Evolutionary conservation across 2,888 invertebrate species (phyloP), one percentile per base, ranked within the genome.

Genomic region (Eilema sororculum): DNA sequence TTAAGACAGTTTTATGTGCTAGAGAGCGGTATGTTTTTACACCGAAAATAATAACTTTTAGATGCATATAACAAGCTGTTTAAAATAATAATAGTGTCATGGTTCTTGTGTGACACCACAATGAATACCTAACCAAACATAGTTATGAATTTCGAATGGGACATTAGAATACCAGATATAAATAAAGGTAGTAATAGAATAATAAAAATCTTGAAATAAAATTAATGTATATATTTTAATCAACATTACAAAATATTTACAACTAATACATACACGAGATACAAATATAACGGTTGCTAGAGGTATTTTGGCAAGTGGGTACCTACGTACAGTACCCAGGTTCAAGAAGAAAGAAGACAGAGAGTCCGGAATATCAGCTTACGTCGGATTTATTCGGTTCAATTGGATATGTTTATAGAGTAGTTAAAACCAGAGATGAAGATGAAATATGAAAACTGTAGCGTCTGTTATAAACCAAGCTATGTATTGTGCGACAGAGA

Each of bases 191-290:
- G 22, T 13, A n/a, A 13, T 3, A 22, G 4, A 22, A 12, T 68
- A 85, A 82, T 57, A 66, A 72, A 33, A 52, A 6, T 9, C 59
- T 22, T 8, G 22, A 56, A 65, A 4, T 63, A 68, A 72, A 72
- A 82, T 87, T 86, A 79, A 63, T 37, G 16, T 74, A 73, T 74
- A 69, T 68, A 74, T 81, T 80, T 76, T 72, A 78, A 73, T 69
- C 66, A 78, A 76, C 73, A 72, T 78, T 84, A 83, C 84, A 90
- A 90, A 90, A 87, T 89, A 90, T 88, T 86, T 89, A 91, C 90
- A 90, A 57, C 76, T 82, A 83, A 74, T 64, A 74, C 68, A 79
- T 79, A 84, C 82, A 84, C 73, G 75, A 78, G 68, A 60, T 82
- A 78, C 68, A 79, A 79, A 80, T 79, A 75, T 76, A 78, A 74